Conservation (phyloP, 2,113 vertebrate species). For the Trochalopteron elliotii region DNA sequence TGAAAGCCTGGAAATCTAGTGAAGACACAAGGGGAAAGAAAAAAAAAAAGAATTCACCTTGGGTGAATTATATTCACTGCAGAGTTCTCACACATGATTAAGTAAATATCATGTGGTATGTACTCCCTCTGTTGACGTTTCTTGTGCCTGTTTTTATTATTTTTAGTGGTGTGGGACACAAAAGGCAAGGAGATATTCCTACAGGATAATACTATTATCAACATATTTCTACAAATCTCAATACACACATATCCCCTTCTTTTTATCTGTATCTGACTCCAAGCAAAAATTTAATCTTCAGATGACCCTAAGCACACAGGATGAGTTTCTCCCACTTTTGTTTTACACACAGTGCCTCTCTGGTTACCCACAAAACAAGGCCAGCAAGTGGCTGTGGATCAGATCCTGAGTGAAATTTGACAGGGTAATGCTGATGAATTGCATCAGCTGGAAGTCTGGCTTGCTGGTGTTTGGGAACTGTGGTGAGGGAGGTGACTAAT, state of each 20-base stretch:
- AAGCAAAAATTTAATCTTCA: not conserved
- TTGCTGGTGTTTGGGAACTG: conserved; percentile 36
- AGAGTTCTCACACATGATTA: not conserved
- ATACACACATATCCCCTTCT: not conserved
- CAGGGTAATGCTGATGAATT: conserved; percentile 12
- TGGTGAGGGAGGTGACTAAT: conserved; percentile 56
- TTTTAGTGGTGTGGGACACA: not conserved
- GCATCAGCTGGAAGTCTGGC: conserved; percentile 37
- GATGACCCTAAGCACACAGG: not conserved
- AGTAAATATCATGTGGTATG: not conserved
- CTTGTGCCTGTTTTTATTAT: not conserved
- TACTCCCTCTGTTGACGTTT: not conserved
- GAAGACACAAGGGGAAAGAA: not conserved
- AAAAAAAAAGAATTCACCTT: not conserved
- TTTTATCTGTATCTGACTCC: not conserved
- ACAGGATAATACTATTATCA: not conserved
- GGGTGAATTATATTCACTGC: not conserved
- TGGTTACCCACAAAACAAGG: not conserved
- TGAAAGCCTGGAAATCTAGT: not conserved
- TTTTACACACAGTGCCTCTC: not conserved
- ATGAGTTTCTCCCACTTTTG: not conserved
- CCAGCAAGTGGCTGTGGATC: fast-evolving
- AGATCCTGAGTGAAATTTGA: not conserved
- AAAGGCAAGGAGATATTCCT: not conserved
- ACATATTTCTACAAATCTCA: not conserved